These are phyloP conservation scores for Drosophila ustulata DNA, from an alignment of 2,888 invertebrate genomes.

Conservation along the genomic window DNA sequence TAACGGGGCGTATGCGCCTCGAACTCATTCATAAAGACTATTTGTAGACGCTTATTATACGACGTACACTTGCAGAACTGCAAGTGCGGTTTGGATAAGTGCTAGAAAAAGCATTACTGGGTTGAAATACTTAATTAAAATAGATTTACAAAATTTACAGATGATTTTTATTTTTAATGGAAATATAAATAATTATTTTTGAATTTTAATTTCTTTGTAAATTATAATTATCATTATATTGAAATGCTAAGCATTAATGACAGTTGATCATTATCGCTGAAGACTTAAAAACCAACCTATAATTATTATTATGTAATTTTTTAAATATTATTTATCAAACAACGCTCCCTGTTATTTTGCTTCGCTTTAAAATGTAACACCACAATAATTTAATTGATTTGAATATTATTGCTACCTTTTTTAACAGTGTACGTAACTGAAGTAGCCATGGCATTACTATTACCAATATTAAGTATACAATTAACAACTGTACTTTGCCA, in stretches of 20 bases:
- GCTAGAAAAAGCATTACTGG: neutral
- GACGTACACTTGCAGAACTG: conserved; percentile 28
- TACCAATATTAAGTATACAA: conserved; percentile 43
- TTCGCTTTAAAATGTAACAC: neutral
- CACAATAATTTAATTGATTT: neutral
- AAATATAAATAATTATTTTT: too few species aligned
- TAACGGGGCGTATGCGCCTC: conserved; percentile 59
- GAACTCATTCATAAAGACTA: conserved; percentile 63
- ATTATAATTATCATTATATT: too few species aligned
- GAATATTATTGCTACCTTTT: neutral
- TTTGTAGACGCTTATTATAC: conserved; percentile 25
- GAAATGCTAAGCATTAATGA: too few species aligned
- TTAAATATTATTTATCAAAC: too few species aligned
- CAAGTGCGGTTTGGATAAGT: neutral
- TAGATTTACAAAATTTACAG: too few species aligned
- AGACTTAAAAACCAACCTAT: too few species aligned
- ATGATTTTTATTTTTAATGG: too few species aligned
- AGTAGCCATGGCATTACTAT: conserved; percentile 32
- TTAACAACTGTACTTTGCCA: conserved; percentile 56
- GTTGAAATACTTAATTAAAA: neutral
- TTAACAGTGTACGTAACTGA: conserved; percentile 17
- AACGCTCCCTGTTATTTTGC: neutral
- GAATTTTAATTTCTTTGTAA: too few species aligned
- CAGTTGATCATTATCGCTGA: too few species aligned
- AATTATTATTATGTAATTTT: too few species aligned